Percentiles rank a stretch among this genome's conserved stretches.
phyloP scores from a whole-genome alignment of 2,888 invertebrate species.

The Polymixis flavicincta region DNA sequence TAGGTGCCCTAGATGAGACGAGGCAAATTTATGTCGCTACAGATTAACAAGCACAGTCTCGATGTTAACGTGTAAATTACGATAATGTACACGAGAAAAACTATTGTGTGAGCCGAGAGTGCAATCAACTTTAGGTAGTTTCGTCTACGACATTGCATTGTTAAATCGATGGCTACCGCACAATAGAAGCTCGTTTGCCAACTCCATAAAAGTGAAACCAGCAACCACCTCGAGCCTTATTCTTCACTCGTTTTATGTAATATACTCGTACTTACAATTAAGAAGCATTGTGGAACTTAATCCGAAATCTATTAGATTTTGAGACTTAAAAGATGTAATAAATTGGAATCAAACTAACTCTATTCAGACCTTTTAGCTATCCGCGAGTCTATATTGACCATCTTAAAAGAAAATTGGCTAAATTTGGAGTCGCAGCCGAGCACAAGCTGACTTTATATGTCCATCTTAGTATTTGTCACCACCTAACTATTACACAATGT shows the following conservation, averaged over 20 bases:
- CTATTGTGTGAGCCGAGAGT: constrained; percentile 72
- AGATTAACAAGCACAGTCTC: constrained; percentile 63
- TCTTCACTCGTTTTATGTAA: constrained; percentile 71
- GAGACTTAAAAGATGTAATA: constrained; percentile 64
- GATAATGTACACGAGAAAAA: constrained; percentile 54
- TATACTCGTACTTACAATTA: constrained; percentile 68
- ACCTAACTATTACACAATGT: background rate
- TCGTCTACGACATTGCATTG: constrained; percentile 81
- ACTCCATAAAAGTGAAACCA: constrained; percentile 83
- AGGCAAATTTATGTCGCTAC: constrained; percentile 57
- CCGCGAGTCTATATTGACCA: constrained; percentile 37
- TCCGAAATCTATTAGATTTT: constrained; percentile 71
- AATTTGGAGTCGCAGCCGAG: constrained; percentile 12
- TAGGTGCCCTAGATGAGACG: constrained; percentile 64
- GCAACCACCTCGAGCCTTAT: constrained; percentile 76
- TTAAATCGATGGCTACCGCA: constrained; percentile 81
- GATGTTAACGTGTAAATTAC: constrained; percentile 40
- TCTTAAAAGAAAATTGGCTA: constrained; percentile 39
- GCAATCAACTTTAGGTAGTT: constrained; percentile 81
- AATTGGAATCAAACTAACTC: constrained; percentile 56
- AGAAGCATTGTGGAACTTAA: constrained; percentile 75
- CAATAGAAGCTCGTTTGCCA: constrained; percentile 84
- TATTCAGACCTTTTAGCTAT: constrained; percentile 48
- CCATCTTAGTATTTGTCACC: background rate
- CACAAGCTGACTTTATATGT: constrained; percentile 1